A percentile compares a stretch with the other conserved stretches of the same genome.
These are phyloP conservation scores for Mormyrops attenuatus DNA, from an alignment of 2,797 vertebrate genomes.

Conservation along the genomic window DNA sequence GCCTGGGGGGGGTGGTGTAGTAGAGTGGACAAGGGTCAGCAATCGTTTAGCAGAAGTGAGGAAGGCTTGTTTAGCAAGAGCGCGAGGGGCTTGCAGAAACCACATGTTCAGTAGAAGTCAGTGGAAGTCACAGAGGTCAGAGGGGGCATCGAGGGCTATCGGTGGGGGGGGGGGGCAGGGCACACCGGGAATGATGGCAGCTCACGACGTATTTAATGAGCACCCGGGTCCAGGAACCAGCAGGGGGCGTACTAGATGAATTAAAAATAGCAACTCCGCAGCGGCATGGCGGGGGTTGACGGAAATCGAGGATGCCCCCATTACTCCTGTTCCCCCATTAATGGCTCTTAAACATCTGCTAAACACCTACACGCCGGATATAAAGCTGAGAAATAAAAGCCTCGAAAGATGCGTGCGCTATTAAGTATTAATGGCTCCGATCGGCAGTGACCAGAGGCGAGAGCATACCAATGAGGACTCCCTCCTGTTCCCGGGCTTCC, in stretches of 20 bases:
- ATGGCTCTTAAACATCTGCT: neutral
- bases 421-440: constrained; percentile 20
- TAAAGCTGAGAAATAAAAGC: neutral
- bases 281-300: neutral
- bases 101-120: neutral
- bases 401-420: neutral
- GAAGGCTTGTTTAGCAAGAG: neutral
- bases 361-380: neutral
- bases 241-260: neutral
- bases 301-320: neutral
- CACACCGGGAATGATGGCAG: neutral
- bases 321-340: neutral
- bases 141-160: neutral
- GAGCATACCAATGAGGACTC: neutral
- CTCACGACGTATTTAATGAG: neutral
- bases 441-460: neutral
- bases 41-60: neutral
- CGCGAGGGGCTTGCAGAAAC: neutral
- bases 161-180: neutral
- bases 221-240: neutral
- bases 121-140: neutral
- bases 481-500: neutral
- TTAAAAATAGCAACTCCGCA: neutral
- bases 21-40: neutral
- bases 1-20: neutral